These are phyloP conservation scores for Cheilosia soror DNA, from an alignment of 2,888 invertebrate genomes.

Conservation along the genomic window DNA sequence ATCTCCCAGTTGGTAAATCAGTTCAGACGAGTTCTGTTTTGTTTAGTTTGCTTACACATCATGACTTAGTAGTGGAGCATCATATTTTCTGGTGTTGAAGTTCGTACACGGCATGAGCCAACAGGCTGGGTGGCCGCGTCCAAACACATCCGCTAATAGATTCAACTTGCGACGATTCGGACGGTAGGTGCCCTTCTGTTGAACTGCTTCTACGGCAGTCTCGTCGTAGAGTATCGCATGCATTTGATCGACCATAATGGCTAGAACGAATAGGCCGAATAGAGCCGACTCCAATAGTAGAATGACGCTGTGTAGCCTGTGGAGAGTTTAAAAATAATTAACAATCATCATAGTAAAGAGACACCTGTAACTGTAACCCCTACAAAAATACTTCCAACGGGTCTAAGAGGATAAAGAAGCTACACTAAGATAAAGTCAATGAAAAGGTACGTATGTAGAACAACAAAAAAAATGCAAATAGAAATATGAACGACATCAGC, in stretches of 20 bases:
- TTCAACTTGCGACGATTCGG: constrained; percentile 87
- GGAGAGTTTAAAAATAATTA: constrained; percentile 39
- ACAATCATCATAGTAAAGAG: too few relatives aligned
- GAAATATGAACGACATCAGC: too few relatives aligned
- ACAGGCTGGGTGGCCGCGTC: constrained; percentile 88
- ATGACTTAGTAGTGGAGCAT: constrained; percentile 83
- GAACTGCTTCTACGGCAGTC: constrained; percentile 92
- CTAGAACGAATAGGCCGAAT: constrained; percentile 94
- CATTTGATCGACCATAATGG: constrained; percentile 93
- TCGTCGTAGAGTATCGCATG: constrained; percentile 93
- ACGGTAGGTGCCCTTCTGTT: constrained; percentile 87
- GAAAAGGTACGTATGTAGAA: too few relatives aligned
- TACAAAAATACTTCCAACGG: not conserved
- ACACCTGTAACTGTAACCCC: too few relatives aligned
- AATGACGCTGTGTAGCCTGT: constrained; percentile 92
- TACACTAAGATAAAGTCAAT: too few relatives aligned
- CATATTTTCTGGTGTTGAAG: constrained; percentile 83
- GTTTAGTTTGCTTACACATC: constrained; percentile 80
- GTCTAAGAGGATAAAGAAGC: not conserved
- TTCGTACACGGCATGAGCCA: constrained; percentile 90
- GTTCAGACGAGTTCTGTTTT: constrained; percentile 61
- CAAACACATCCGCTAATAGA: constrained; percentile 91
- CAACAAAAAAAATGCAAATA: too few relatives aligned
- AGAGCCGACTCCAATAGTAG: constrained; percentile 91
- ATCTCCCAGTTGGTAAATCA: constrained; percentile 73